phyloP scores from a whole-genome alignment of 2,888 invertebrate genomes.

The Plemyria rubiginata region DNA sequence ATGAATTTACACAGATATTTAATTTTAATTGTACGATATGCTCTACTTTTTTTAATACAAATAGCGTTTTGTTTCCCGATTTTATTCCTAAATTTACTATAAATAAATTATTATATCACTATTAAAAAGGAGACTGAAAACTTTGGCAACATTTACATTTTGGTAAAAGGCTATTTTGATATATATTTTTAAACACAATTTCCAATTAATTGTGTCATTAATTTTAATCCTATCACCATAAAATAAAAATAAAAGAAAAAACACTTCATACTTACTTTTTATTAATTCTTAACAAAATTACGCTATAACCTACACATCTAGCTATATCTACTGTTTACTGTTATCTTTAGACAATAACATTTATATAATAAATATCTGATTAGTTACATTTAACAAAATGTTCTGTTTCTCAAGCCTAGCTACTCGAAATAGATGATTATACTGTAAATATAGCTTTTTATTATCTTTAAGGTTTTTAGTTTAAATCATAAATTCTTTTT shows the following conservation, averaged over 20 bases:
- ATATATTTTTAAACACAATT: background rate
- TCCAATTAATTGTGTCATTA: too few relatives aligned
- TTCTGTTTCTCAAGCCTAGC: background rate
- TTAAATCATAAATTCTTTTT: background rate
- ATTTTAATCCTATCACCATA: too few relatives aligned
- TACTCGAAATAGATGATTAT: background rate
- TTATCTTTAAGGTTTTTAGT: background rate
- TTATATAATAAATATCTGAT: too few relatives aligned
- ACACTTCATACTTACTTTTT: too few relatives aligned
- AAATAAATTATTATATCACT: constrained; percentile 30
- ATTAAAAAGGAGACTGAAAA: constrained; percentile 41
- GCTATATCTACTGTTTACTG: background rate
- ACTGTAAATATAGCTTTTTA: background rate
- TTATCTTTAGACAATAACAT: background rate
- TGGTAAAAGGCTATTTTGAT: constrained; percentile 3
- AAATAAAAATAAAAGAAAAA: too few relatives aligned
- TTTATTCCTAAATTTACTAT: constrained; percentile 51
- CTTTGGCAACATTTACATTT: constrained; percentile 33
- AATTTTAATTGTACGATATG: constrained; percentile 59
- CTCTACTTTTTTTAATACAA: constrained; percentile 72
- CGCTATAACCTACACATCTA: background rate
- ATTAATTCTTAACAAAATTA: too few relatives aligned
- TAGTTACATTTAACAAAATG: background rate
- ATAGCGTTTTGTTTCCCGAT: constrained; percentile 83
- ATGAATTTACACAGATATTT: constrained; percentile 6